Conservation (phyloP, 2,113 vertebrate genomes). For the Halichoeres trimaculatus region DNA sequence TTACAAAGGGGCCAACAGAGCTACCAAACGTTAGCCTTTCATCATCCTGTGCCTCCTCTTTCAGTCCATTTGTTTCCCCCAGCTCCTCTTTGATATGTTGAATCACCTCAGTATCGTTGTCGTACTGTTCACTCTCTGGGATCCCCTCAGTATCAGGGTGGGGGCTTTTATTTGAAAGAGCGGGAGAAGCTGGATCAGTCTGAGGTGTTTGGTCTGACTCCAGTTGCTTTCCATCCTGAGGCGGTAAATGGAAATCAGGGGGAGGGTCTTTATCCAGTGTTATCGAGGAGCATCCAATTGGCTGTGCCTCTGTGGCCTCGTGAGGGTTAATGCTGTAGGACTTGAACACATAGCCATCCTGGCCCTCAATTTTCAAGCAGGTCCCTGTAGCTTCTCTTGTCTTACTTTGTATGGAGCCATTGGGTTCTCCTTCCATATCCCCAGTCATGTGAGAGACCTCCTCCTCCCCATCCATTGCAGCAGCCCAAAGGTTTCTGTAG, state of each 20-base stretch:
- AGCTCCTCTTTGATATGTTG: conserved; percentile 82
- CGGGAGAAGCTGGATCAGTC: conserved; percentile 66
- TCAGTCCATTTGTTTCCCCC: conserved; percentile 76
- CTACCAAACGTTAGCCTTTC: conserved; percentile 82
- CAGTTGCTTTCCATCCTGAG: conserved; percentile 77
- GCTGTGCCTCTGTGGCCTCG: conserved; percentile 57
- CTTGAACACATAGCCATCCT: conserved; percentile 85
- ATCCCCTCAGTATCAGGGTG: conserved; percentile 64
- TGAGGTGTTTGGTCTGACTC: conserved; percentile 66
- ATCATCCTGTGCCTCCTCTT: conserved; percentile 86
- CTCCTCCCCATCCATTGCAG: conserved; percentile 83
- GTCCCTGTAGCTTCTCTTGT: conserved; percentile 81
- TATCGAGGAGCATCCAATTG: conserved; percentile 61
- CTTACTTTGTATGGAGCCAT: conserved; percentile 71
- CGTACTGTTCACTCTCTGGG: conserved; percentile 42
- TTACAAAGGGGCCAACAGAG: conserved; percentile 82
- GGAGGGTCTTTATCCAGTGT: conserved; percentile 80
- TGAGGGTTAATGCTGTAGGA: conserved; percentile 81
- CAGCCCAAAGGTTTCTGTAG: conserved; percentile 68
- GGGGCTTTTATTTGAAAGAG: conserved; percentile 69
- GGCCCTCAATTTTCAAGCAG: conserved; percentile 84
- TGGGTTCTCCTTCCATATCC: conserved; percentile 63
- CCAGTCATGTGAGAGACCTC: conserved; percentile 72
- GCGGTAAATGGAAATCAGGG: conserved; percentile 81
- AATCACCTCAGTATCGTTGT: conserved; percentile 67